phyloP scores from a whole-genome alignment of 2,113 vertebrate genomes.

The Rhea americana region DNA sequence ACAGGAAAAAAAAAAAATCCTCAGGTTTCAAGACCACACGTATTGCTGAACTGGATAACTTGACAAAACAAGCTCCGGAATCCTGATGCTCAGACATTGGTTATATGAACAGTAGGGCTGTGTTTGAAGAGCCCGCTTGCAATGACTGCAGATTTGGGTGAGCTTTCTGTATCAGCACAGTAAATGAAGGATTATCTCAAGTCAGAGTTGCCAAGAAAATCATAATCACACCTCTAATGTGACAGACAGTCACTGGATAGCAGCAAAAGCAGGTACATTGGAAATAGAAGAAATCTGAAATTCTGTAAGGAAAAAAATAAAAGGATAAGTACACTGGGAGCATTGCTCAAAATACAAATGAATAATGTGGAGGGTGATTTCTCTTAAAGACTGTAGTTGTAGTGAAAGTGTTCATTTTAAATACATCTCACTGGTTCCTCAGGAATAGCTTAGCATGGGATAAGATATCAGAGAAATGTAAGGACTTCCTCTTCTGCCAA shows the following conservation, averaged over 20 bases:
- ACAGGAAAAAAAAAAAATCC: background rate
- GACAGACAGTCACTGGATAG: background rate
- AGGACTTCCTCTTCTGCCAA: background rate
- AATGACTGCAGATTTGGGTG: background rate
- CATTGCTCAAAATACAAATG: background rate
- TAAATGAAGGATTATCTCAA: background rate
- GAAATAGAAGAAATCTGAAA: background rate
- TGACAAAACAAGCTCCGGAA: background rate
- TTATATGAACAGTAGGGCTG: background rate
- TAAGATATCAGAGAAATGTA: background rate
- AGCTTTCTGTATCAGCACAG: rapidly evolving
- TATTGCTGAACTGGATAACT: background rate
- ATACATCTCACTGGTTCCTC: background rate
- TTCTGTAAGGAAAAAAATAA: background rate
- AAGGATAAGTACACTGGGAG: background rate
- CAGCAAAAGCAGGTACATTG: background rate
- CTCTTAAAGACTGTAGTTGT: background rate
- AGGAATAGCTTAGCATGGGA: background rate
- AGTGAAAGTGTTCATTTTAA: background rate
- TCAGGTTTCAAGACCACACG: background rate
- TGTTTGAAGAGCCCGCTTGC: background rate
- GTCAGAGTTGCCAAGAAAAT: background rate
- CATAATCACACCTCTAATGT: background rate
- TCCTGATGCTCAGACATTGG: background rate
- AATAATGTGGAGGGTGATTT: background rate